Evolutionary conservation across 2,797 vertebrate genomes (phyloP), one percentile per base, ranked within the genome.

Genomic region (Centroberyx gerrardi): DNA sequence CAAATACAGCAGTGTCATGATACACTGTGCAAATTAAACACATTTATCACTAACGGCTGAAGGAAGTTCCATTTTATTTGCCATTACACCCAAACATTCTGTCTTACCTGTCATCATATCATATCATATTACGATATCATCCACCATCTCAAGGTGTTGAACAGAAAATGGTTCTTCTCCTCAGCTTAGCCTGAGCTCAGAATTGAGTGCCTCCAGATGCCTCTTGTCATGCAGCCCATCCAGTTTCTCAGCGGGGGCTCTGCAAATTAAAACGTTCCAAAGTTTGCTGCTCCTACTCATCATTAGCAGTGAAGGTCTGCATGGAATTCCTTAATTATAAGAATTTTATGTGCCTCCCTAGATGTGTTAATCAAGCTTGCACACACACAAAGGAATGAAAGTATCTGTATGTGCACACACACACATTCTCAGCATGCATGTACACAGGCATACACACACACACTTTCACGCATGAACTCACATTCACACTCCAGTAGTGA

Each of bases 231-330:
- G 65, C 68, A 69, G 68, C 79, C 31, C 62, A 55, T 71, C 61
- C 42, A 31, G 67, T 58, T 18, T 51, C 79, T 62, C 83, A 82
- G 80, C 72, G 61, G 79, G 73, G 61, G 54, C 51, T 73, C 63
- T 74, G 66, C 46, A 6, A 62, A 79, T 88, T 61, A 77, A 77
- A 86, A 81, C 73, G 56, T 76, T 68, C 66, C 33, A 69, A 76
- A 44, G 33, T 74, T 78, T 59, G 56, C 15, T 36, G 55, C 49
- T 73, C 40, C 33, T 10, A 28, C 53, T 59, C n/a, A 74, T 72
- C 17, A 55, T 44, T 70, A 55, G 38, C 27, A 53, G 52, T 10
- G 38, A 48, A 81, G 15, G 29, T 72, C 75, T 70, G 70, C 27
- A 15, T 31, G 48, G 40, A 44, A 51, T 53, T 78, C 38, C 52